Evolutionary conservation across 1,140 invertebrate genomes (phyloP).

Genomic region (Dermatophagoides farinae): DNA sequence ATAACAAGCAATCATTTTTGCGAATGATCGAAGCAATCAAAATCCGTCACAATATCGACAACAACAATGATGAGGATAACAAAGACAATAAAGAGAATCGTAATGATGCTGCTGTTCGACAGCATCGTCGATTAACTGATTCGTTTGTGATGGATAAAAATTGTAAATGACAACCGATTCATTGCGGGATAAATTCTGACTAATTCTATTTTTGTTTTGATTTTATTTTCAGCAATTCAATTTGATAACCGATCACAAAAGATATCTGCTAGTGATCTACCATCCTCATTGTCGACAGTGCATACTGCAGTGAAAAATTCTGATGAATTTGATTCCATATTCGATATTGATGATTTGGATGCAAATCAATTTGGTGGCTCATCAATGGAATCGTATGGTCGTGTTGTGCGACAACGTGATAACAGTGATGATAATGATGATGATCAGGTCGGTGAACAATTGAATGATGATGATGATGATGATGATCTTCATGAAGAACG

Average conservation of each 20-base stretch:
- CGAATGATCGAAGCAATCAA: neutral
- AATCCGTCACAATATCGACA: neutral
- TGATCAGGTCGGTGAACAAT: neutral
- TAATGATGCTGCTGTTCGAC: neutral
- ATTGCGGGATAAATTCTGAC: neutral
- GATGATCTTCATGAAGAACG: neutral
- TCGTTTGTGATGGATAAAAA: too few relatives aligned
- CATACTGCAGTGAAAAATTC: too few relatives aligned
- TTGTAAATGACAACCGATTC: too few relatives aligned
- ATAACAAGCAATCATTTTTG: neutral
- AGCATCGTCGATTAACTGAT: neutral
- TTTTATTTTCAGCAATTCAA: too few relatives aligned
- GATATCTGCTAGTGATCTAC: too few relatives aligned
- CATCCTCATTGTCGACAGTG: too few relatives aligned
- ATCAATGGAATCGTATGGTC: too few relatives aligned
- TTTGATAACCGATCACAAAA: too few relatives aligned
- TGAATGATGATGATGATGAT: neutral
- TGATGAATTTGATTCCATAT: neutral
- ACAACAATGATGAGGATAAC: neutral
- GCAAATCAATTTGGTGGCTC: too few relatives aligned
- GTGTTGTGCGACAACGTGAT: neutral
- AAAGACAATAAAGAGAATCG: neutral
- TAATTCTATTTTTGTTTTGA: too few relatives aligned
- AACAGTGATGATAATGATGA: neutral
- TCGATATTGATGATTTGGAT: conserved; percentile 6